Conservation (phyloP, 2,888 invertebrate species). For the Idaea biselata region DNA sequence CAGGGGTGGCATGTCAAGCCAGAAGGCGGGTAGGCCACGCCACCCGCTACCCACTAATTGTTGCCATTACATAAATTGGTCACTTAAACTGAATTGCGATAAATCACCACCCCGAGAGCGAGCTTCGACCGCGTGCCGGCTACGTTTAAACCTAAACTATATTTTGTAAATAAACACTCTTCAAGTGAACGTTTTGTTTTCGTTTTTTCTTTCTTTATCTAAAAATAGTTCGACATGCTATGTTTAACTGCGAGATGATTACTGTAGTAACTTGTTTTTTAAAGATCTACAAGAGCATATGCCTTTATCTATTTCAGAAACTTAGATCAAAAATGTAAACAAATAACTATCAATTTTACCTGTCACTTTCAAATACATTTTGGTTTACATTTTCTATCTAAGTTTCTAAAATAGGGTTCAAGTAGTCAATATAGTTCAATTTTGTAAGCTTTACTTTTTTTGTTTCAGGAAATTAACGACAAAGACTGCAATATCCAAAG, state of each 20-base stretch:
- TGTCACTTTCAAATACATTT: too few species aligned
- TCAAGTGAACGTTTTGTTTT: slow-evolving; percentile 16
- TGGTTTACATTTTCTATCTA: background rate
- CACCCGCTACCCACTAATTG: slow-evolving; percentile 48
- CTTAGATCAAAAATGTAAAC: too few species aligned
- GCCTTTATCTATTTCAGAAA: too few species aligned
- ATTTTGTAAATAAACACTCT: slow-evolving; percentile 36
- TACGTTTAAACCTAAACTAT: slow-evolving; percentile 41
- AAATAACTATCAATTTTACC: too few species aligned
- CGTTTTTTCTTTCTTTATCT: slow-evolving; percentile 17
- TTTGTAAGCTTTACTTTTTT: slow-evolving; percentile 23
- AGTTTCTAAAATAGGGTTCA: too few species aligned
- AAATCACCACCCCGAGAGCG: slow-evolving; percentile 49
- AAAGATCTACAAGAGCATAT: too few species aligned
- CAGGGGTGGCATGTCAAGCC: slow-evolving; percentile 27
- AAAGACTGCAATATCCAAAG: slow-evolving; percentile 39
- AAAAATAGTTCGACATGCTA: background rate
- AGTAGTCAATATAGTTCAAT: too few species aligned
- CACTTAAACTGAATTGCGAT: slow-evolving; percentile 58
- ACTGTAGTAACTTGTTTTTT: background rate
- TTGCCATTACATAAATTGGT: slow-evolving; percentile 64
- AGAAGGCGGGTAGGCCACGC: slow-evolving; percentile 5
- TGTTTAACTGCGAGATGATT: background rate
- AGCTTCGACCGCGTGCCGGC: slow-evolving; percentile 35
- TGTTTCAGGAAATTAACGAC: slow-evolving; percentile 64